Evolutionary conservation across 2,113 vertebrate genomes (phyloP).

Genomic region (Setophaga petechia): DNA sequence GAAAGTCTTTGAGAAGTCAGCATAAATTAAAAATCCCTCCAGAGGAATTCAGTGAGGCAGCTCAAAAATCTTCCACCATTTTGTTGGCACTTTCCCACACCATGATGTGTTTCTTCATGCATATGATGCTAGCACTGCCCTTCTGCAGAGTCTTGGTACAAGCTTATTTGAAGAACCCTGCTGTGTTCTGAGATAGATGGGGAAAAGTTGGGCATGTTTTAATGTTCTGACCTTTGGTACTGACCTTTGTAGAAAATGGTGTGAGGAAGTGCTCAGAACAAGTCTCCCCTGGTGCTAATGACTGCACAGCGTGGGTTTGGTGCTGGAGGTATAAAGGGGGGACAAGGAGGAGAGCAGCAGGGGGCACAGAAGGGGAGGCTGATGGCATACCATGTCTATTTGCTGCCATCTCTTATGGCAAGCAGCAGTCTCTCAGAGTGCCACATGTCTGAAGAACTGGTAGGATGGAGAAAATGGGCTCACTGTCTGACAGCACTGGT

Average conservation of each 20-base stretch:
- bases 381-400: accelerated
- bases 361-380: not conserved
- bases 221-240: not conserved
- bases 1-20: not conserved
- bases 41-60: not conserved
- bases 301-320: not conserved
- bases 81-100: not conserved
- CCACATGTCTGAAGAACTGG: not conserved
- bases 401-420: not conserved
- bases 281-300: not conserved
- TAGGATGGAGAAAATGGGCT: not conserved
- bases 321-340: not conserved
- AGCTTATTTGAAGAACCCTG: not conserved
- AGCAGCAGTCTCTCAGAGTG: not conserved
- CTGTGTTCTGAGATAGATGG: not conserved
- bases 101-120: not conserved
- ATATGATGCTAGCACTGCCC: not conserved
- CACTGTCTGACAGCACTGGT: not conserved
- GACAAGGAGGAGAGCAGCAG: not conserved
- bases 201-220: not conserved
- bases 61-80: not conserved
- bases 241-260: not conserved
- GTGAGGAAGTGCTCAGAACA: not conserved
- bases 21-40: not conserved
- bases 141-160: not conserved